These are phyloP conservation scores for Scomber japonicus DNA, from an alignment of 2,113 vertebrate species.

Conservation along the genomic window DNA sequence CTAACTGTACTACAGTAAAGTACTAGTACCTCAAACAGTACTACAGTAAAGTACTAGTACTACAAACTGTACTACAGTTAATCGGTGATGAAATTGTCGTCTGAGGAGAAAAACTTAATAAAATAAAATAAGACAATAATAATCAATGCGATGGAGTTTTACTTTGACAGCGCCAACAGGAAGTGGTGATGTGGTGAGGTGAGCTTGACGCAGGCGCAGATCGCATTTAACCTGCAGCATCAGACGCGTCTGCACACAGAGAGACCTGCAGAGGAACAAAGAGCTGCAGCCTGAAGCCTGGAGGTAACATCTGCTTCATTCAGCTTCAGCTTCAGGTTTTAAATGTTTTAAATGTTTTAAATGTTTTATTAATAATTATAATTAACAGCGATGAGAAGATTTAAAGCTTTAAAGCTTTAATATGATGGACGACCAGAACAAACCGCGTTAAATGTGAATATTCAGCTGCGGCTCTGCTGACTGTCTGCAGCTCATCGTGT, in stretches of 20 bases:
- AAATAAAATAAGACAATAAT: too few relatives aligned
- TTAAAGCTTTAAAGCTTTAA: neutral
- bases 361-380: too few relatives aligned
- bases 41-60: too few relatives aligned
- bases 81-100: too few relatives aligned
- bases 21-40: too few relatives aligned
- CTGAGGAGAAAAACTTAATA: too few relatives aligned
- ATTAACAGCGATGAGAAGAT: neutral
- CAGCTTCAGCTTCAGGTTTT: too few relatives aligned
- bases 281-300: too few relatives aligned
- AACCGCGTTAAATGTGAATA: neutral
- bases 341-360: too few relatives aligned
- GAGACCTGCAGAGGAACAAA: constrained; percentile 2
- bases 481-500: neutral
- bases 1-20: too few relatives aligned
- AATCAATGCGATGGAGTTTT: neutral
- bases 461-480: accelerated
- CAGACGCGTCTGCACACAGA: neutral
- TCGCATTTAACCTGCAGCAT: constrained; percentile 34
- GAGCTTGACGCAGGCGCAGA: constrained; percentile 27
- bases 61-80: too few relatives aligned
- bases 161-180: constrained; percentile 15
- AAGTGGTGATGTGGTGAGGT: neutral
- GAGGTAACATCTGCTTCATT: too few relatives aligned
- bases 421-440: accelerated